Conservation (phyloP, 2,113 vertebrate species). For the Tachuris rubrigastra region DNA sequence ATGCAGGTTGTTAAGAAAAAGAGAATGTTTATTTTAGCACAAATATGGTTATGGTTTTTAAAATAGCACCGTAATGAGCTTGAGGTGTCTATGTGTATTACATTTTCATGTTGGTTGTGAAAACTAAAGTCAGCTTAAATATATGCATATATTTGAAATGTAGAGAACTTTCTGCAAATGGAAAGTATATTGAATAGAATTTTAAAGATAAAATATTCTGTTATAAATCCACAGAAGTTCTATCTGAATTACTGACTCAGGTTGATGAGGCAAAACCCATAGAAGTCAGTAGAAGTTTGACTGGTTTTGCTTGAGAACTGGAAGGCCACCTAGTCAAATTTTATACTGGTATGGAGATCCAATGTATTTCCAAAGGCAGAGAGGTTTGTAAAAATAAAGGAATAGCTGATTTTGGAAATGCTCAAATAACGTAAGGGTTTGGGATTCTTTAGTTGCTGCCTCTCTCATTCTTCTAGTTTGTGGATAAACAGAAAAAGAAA, state of each 20-base stretch:
- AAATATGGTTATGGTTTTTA: background rate
- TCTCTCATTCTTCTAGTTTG: background rate
- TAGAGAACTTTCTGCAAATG: background rate
- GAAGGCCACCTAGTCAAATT: background rate
- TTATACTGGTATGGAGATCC: background rate
- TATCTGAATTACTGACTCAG: background rate
- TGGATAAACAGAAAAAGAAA: background rate
- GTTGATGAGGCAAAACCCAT: background rate
- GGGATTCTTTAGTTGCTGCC: background rate
- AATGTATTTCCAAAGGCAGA: background rate
- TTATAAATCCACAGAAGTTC: background rate
- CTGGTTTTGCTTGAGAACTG: background rate
- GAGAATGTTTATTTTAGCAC: background rate
- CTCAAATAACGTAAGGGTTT: background rate
- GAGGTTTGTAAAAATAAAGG: background rate
- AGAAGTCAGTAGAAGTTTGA: background rate
- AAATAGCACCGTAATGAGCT: constrained; percentile 25
- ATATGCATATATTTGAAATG: background rate
- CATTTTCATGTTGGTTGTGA: background rate
- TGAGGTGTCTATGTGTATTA: background rate
- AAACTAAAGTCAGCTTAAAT: constrained; percentile 8
- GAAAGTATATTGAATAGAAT: background rate
- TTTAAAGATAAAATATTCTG: background rate
- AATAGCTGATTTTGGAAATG: background rate
- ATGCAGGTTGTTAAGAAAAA: background rate